Base-by-base conservation (phyloP, 1,140 invertebrate genomes). In the Pemphigus obesinymphae region DNA sequence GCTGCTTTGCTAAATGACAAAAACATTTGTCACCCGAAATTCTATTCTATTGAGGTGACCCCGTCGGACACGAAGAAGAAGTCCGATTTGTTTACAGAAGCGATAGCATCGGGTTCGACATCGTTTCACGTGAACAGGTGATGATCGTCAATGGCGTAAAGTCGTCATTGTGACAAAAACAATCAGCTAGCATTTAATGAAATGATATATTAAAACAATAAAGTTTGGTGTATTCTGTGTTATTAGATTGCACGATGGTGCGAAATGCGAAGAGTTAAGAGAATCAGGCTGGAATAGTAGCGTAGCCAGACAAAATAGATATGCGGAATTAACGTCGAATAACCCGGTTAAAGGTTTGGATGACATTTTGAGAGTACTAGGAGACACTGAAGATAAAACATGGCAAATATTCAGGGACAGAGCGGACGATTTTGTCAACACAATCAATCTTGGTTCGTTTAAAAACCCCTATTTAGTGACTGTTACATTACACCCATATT, bases 1-100 rank as follows among this genome's bases (percentile, higher is more conserved):
- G 91, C 95, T 89, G 91, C 92, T 8, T 96, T 95, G 86, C 86
- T 94, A n/a, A n/a, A n/a, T 4, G 86, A 87, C 1, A 17, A 11
- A 23, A 40, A n/a, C 8, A 40, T n/a, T 2, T 10, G n/a, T 11
- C 10, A 10, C 1, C n/a, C 7, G 15, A 13, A n/a, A 13, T 68
- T 68, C 2, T 68, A 68, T 68, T 68, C 63, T 1, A 68, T 68
- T 1, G n/a, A 68, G 1, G n/a, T 40, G 34, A 68, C n/a, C 2
- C 63, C 63, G 11, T 66, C 34, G 20, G 11, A 68, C n/a, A 68
- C 5, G 17, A 0, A 40, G 2, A 20, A 0, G n/a, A 40, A 1
- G 20, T 68, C 63, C 5, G 4, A 40, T 40, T 31, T 68, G 8
- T 40, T 40, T 4, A 20, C n/a, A 6, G 3, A 3, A 13, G 0